Evolutionary conservation across 2,113 vertebrate genomes (phyloP), one percentile per base, ranked within the genome.

Genomic region (Myxocyprinus asiaticus): DNA sequence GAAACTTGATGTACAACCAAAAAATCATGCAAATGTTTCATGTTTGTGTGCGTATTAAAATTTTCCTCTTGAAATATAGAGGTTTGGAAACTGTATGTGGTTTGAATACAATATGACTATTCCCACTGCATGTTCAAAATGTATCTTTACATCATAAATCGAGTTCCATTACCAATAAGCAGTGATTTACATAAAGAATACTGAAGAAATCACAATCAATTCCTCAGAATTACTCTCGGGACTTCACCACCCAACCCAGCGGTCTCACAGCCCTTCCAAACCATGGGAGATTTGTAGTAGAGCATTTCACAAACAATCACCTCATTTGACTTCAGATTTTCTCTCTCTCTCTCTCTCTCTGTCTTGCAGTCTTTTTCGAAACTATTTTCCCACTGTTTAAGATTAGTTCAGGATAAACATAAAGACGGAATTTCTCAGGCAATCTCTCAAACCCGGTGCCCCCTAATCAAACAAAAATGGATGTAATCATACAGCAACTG

Each of bases 341-440:
- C 12, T 50, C 2, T 56, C 5, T 58, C 12, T 33, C 22, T 33
- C 22, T 1, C 22, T 33, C 53, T 4, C 73, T 43, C 48, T 15
- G n/a, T n/a, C 56, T 3, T 33, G 22, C 22, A 33, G 22, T 33
- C 22, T 33, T 33, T 51, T 70, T 59, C 56, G 4, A 71, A 81
- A 83, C 62, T 84, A 81, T 78, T 81, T 83, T 81, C 83, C 79
- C 79, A 81, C 79, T 84, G 79, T 81, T 81, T 76, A 78, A 78
- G 83, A 75, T 81, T 84, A 81, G 76, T 78, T 75, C 56, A 78
- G 79, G 59, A 11, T 75, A 81, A 84, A 78, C 79, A 84, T 74
- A 67, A 69, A 75, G 43, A 77, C 53, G 33, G 53, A 22, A 72
- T 76, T 80, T 83, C 78, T 83, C 78, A 77, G 73, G 67, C 82